These are phyloP conservation scores for Macrostomum cliftonense DNA, from an alignment of 2,888 invertebrate genomes.

Conservation along the genomic window DNA sequence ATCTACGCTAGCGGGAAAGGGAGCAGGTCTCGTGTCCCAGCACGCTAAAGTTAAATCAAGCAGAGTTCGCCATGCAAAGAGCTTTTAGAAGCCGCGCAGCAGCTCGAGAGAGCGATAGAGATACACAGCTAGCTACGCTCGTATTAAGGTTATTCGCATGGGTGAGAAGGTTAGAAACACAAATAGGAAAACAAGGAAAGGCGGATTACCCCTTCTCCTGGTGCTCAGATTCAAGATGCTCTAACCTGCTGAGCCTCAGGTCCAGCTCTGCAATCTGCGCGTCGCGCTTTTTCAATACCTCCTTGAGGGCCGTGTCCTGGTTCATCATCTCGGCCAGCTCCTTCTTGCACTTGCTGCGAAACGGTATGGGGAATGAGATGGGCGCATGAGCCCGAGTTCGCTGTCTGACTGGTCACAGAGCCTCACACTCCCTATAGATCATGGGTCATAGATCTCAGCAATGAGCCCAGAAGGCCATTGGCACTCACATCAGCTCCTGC, in stretches of 20 bases:
- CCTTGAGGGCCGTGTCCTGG: constrained; percentile 31
- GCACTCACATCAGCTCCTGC: constrained; percentile 31
- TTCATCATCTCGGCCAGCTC: constrained; percentile 36
- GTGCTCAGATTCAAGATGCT: constrained; percentile 2
- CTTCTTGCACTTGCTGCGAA: constrained; percentile 28
- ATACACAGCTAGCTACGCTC: too few species aligned
- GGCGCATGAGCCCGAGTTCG: too few species aligned
- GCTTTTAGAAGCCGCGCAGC: neutral
- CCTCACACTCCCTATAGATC: too few species aligned
- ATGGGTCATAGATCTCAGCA: too few species aligned
- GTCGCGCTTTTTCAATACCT: constrained; percentile 30
- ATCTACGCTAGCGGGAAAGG: too few species aligned
- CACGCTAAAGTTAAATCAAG: too few species aligned
- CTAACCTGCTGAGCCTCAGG: constrained; percentile 18
- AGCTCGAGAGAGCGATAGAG: neutral
- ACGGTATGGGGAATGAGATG: neutral
- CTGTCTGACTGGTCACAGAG: too few species aligned
- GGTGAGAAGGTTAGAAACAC: too few species aligned
- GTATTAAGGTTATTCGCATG: too few species aligned
- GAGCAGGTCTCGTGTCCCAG: too few species aligned
- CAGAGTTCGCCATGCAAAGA: too few species aligned
- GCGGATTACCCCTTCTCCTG: constrained; percentile 5
- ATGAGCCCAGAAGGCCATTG: too few species aligned
- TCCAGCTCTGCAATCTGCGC: constrained; percentile 28
- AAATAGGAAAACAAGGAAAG: neutral